Evolutionary conservation across 2,888 invertebrate species (phyloP).

Genomic region (Pollenia amentaria): DNA sequence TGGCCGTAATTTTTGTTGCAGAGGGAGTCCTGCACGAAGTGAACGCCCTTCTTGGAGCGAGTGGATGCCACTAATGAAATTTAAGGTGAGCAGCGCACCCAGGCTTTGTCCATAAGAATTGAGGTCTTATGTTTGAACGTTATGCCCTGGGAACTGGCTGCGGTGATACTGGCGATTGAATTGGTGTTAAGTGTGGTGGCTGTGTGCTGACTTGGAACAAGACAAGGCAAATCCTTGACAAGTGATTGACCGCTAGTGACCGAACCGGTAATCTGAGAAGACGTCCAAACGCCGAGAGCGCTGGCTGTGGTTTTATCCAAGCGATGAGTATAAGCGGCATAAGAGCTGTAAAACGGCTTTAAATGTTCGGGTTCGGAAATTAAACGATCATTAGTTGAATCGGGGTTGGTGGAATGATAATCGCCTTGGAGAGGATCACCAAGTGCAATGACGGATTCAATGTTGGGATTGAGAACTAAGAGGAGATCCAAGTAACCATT

Average conservation of each 20-base stretch:
- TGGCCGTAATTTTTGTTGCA: neutral
- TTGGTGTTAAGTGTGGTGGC: neutral
- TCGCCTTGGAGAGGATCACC: neutral
- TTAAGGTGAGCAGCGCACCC: conserved; percentile 1
- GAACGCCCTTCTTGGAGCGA: neutral
- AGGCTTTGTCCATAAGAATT: neutral
- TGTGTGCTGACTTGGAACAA: neutral
- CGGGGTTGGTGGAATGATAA: neutral
- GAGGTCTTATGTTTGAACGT: neutral
- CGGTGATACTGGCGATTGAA: neutral
- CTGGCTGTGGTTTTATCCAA: neutral
- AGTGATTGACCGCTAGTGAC: neutral
- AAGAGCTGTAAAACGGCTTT: neutral
- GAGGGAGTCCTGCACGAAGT: neutral
- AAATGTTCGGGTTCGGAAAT: neutral
- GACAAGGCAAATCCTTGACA: no score
- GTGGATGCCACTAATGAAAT: neutral
- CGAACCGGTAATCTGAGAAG: no score
- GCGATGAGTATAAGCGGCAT: neutral
- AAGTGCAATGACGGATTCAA: neutral
- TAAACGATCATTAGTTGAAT: neutral
- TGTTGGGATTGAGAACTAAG: neutral
- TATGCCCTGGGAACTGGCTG: neutral
- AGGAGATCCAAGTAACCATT: neutral
- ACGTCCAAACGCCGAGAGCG: neutral